These are phyloP conservation scores for Paracentrotus lividus DNA, from an alignment of 53 echinoderm and acorn worm species.

Conservation along the genomic window DNA sequence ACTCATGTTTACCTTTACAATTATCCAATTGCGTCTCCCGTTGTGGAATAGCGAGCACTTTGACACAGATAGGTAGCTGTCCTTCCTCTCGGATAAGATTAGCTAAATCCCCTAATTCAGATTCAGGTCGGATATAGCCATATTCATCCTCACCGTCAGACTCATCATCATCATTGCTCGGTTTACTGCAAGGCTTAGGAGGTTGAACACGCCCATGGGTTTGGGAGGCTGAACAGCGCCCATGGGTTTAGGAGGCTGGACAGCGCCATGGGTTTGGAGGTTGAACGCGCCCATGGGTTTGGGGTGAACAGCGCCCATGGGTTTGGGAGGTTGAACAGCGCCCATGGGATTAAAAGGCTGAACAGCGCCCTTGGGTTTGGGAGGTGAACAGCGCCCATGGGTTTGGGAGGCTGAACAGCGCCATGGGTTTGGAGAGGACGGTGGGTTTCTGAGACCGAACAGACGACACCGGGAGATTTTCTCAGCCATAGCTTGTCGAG, in stretches of 20 bases:
- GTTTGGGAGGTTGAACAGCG: neutral
- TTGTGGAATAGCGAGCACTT: neutral
- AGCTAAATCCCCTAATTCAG: neutral
- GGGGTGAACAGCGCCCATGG: neutral
- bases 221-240: too few relatives aligned
- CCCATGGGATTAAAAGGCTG: neutral
- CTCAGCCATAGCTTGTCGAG: neutral
- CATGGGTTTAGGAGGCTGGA: too few relatives aligned
- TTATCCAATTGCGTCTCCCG: neutral
- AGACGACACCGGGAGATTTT: neutral
- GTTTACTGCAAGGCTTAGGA: neutral
- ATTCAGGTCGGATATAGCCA: neutral
- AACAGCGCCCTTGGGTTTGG: too few relatives aligned
- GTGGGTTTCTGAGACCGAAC: neutral
- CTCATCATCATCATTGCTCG: neutral
- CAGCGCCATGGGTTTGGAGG: too few relatives aligned
- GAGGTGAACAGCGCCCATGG: too few relatives aligned
- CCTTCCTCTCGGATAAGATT: constrained; percentile 6
- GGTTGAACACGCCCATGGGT: too few relatives aligned
- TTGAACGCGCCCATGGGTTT: too few relatives aligned
- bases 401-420: too few relatives aligned
- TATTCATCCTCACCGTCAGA: constrained; percentile 15
- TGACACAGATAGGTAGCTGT: constrained; percentile 43
- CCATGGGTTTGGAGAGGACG: neutral
- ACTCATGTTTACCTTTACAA: constrained; percentile 25